phyloP scores from a whole-genome alignment of 2,888 invertebrate genomes.

The Cryptus viduatorius region DNA sequence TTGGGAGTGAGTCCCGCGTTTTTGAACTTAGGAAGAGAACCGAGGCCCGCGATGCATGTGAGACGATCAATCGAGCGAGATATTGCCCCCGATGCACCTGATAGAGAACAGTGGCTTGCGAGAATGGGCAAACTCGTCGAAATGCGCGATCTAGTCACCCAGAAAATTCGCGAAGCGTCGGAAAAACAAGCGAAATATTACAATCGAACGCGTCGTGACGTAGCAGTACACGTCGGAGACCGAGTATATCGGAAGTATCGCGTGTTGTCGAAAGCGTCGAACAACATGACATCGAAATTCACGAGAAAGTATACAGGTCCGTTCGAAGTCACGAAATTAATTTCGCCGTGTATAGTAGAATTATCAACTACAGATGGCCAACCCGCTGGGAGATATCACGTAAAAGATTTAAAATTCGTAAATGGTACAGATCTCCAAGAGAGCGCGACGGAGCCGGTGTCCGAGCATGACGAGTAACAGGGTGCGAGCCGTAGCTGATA shows the following conservation, averaged over 20 bases:
- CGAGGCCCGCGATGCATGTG: conserved; percentile 29
- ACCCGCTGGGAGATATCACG: conserved; percentile 1
- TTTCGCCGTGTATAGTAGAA: neutral
- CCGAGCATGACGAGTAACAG: no score
- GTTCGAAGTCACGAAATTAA: neutral
- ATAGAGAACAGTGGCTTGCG: neutral
- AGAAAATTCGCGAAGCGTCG: neutral
- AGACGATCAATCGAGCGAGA: neutral
- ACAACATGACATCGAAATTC: no score
- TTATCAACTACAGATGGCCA: neutral
- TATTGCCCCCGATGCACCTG: neutral
- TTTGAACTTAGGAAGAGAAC: conserved; percentile 71
- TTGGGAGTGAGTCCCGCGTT: conserved; percentile 64
- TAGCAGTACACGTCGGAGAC: neutral
- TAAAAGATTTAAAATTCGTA: conserved; percentile 1
- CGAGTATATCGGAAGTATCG: no score
- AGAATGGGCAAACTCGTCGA: neutral
- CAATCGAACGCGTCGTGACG: conserved; percentile 19
- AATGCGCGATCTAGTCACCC: neutral
- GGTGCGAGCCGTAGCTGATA: no score
- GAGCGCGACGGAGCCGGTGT: no score
- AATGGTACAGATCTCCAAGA: no score
- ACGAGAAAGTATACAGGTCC: neutral
- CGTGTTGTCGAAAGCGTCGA: no score
- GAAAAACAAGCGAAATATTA: conserved; percentile 50